Base-by-base conservation (phyloP, 2,888 invertebrate species). In the Linyphia triangularis region DNA sequence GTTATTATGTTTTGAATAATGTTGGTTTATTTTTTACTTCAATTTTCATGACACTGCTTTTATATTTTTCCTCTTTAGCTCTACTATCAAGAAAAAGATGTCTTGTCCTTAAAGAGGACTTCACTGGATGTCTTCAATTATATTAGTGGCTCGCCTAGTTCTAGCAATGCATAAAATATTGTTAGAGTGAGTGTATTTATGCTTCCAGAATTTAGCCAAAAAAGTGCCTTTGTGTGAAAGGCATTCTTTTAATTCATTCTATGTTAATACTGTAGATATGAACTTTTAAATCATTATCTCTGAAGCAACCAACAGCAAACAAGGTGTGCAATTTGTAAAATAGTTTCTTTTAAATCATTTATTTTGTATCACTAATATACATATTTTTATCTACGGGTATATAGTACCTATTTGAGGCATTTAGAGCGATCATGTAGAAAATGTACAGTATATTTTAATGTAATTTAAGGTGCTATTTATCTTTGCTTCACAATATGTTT, bases 101-200 rank as follows among this genome's bases (percentile, higher is more conserved):
- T 84, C 24, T 33, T 79, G 16, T 78, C 84, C 19, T 33, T 89
- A 3, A 89, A 88, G 51, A 78, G 89, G 51, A 89, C 89, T 28
- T 89, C 89, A 1, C 30, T 89, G 72, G 89, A 89, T 57, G 89
- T 89, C 30, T 89, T 89, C 70, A 89, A 89, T 65, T 89, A 83
- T 61, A 89, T 89, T 70, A 89, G 89, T 79, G 89, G 89, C 10
- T 89, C 89, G 28, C 85, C 89, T 24, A 67, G 85, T 24, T 88
- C 89, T 26, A 89, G 89, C 51, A 89, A 88, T 59, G 89, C 84
- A 16, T 88, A 69, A 75, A n/a, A 30, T n/a, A n/a, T 24, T 22
- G 59, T 30, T 37, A 40, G 16, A 77, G 40, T 26, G 40, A 19
- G 4, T 2, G 37, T 43, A 26, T 24, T 43, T 26, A 43, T 22